A percentile compares a stretch with the other conserved stretches of the same genome.
phyloP scores from a whole-genome alignment of 2,797 vertebrate species.

The Coreius guichenoti region DNA sequence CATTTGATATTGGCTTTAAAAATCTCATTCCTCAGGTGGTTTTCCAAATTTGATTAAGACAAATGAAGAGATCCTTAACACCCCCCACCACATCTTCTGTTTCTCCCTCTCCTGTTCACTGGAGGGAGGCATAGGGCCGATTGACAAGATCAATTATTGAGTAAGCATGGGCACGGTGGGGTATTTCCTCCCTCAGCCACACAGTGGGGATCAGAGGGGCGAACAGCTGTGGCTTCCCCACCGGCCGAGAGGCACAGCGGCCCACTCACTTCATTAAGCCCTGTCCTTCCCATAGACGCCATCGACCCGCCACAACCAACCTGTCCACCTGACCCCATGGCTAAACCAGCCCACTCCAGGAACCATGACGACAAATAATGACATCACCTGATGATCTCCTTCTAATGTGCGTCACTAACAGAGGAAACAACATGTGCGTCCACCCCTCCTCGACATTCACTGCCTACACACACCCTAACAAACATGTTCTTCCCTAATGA shows the following conservation, averaged over 20 bases:
- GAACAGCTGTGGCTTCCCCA: slow-evolving; percentile 75
- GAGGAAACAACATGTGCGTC: not conserved
- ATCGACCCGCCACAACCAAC: slow-evolving; percentile 44
- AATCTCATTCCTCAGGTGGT: not conserved
- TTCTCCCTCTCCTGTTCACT: slow-evolving; percentile 30
- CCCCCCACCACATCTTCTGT: not conserved
- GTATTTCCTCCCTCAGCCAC: slow-evolving; percentile 73
- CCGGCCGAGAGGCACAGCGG: slow-evolving; percentile 61
- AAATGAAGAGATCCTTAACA: slow-evolving; percentile 21
- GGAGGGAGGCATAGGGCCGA: slow-evolving; percentile 3
- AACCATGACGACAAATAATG: slow-evolving; percentile 1
- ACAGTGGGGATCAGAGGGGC: slow-evolving; percentile 76
- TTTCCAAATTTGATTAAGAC: slow-evolving; percentile 24
- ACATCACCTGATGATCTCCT: slow-evolving; percentile 38
- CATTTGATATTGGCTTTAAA: not conserved
- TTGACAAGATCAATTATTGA: slow-evolving; percentile 74
- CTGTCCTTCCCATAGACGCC: not conserved
- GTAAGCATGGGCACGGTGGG: slow-evolving; percentile 73
- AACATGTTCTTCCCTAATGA: slow-evolving; percentile 36
- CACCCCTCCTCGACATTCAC: not conserved
- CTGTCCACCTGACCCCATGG: slow-evolving; percentile 14
- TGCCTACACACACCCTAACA: slow-evolving; percentile 29
- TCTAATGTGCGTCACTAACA: not conserved
- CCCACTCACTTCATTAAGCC: slow-evolving; percentile 68
- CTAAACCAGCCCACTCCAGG: not conserved